Base-by-base conservation (phyloP, 2,797 vertebrate genomes). In the Spatula clypeata region DNA sequence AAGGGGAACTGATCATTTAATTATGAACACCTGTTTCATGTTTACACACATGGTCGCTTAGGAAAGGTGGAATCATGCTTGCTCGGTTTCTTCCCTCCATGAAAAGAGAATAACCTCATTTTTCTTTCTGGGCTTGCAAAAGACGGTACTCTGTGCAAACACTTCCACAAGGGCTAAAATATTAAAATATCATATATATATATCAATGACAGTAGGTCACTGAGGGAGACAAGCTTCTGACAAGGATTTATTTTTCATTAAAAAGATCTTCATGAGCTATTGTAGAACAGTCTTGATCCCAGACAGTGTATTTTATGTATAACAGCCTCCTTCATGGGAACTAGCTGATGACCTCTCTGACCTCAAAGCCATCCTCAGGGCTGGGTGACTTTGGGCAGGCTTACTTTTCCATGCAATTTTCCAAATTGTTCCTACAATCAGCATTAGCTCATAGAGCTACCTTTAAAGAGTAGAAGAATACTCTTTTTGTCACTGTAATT, bases 241-340 rank as follows among this genome's bases (percentile, higher is more conserved):
- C 58, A 69, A 72, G 61, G 88, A 79, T 89, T 91, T 93, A 58
- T 34, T 83, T 34, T 80, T 79, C 86, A 93, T 89, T 94, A 87
- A 60, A 73, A 76, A 55, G 29, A 42, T 47, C 77, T 92, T 87
- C 31, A 49, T 72, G 49, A 88, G 49, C 47, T 95, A 29, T 5
- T 73, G 58, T 27, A 80, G 70, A 79, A 88, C 13, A 69, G 61
- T 44, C 71, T 45, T 72, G 80, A 66, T 76, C 79, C 45, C 69
- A 90, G 29, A 34, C 9, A 23, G 66, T 61, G 60, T 65, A 85
- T 72, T 94, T 71, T 80, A 54, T 62, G 23, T 74, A 21, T 64
- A 88, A 94, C 53, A 94, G 13, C n/a, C 36, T 66, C 32, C 62
- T 82, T 77, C 0, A 4, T 0, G 7, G 55, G 55, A 83, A 42